phyloP scores from a whole-genome alignment of 2,113 vertebrate genomes.

The Dendrocopos noguchii region DNA sequence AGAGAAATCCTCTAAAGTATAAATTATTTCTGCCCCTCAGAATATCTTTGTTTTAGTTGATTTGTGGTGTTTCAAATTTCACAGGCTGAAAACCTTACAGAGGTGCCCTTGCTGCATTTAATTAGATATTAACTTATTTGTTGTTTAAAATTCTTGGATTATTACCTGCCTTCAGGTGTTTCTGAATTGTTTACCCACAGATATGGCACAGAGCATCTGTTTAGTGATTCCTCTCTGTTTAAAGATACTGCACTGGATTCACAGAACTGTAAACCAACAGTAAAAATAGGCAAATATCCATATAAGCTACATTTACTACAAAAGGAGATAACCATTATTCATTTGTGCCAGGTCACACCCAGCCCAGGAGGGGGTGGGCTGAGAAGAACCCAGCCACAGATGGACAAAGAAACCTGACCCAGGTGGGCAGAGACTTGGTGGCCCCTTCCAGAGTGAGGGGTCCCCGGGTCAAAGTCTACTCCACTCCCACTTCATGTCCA shows the following conservation, averaged over 20 bases:
- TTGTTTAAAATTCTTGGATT: slow-evolving; percentile 10
- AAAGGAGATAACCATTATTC: not conserved
- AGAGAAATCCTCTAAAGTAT: not conserved
- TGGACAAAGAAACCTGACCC: too few species aligned
- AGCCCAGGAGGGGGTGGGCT: too few species aligned
- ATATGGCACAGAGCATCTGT: not conserved
- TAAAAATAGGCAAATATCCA: not conserved
- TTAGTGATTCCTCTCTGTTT: not conserved
- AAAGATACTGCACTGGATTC: not conserved
- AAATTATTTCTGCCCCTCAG: slow-evolving; percentile 25
- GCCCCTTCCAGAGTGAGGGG: too few species aligned
- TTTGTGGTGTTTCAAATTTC: not conserved
- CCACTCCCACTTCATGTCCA: too few species aligned
- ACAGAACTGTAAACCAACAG: not conserved
- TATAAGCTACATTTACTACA: not conserved
- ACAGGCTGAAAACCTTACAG: not conserved
- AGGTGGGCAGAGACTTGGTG: too few species aligned
- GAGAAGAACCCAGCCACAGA: too few species aligned
- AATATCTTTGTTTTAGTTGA: slow-evolving; percentile 14
- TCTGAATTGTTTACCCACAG: not conserved
- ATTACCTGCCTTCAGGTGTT: slow-evolving; percentile 25
- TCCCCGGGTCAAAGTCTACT: too few species aligned
- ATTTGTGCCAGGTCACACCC: too few species aligned
- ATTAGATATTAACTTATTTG: not conserved
- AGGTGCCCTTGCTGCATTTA: not conserved